Evolutionary conservation across 2,113 vertebrate species (phyloP).

Genomic region (Trochalopteron elliotii): DNA sequence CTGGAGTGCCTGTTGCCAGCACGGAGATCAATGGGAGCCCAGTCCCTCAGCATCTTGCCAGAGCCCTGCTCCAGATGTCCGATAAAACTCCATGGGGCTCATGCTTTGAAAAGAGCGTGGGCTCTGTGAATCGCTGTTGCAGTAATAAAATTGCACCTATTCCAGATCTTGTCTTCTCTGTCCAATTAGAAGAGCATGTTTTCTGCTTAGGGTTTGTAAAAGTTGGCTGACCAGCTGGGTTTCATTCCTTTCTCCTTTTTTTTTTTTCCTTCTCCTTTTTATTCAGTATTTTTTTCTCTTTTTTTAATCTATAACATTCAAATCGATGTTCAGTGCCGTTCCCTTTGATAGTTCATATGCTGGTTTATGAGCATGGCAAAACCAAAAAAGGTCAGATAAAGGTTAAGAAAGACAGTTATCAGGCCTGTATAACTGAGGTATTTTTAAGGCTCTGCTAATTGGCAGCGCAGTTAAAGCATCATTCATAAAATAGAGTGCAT

Average conservation of each 20-base stretch:
- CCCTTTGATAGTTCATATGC: slow-evolving; percentile 56
- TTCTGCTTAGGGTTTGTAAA: slow-evolving; percentile 49
- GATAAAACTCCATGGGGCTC: slow-evolving; percentile 40
- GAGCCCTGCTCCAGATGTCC: slow-evolving; percentile 51
- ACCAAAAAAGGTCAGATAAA: slow-evolving; percentile 54
- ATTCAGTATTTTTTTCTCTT: background rate
- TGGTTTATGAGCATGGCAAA: slow-evolving; percentile 54
- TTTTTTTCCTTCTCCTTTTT: background rate
- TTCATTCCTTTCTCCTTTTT: slow-evolving; percentile 32
- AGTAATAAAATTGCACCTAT: slow-evolving; percentile 60
- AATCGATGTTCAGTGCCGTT: slow-evolving; percentile 22
- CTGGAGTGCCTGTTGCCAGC: slow-evolving; percentile 14
- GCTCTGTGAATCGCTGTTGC: slow-evolving; percentile 23
- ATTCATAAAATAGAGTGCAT: slow-evolving; percentile 43
- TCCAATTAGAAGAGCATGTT: slow-evolving; percentile 56
- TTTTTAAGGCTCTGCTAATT: slow-evolving; percentile 62
- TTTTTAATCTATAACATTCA: slow-evolving; percentile 38
- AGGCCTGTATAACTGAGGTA: slow-evolving; percentile 14
- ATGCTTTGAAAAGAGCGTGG: slow-evolving; percentile 48
- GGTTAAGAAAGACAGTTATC: slow-evolving; percentile 60
- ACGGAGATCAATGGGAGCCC: slow-evolving; percentile 32
- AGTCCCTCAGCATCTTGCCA: slow-evolving; percentile 45
- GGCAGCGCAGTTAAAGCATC: slow-evolving; percentile 39
- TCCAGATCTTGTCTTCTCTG: slow-evolving; percentile 59
- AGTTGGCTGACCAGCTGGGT: slow-evolving; percentile 56